phyloP scores from a whole-genome alignment of 2,888 invertebrate genomes.

The Coremacera marginata region DNA sequence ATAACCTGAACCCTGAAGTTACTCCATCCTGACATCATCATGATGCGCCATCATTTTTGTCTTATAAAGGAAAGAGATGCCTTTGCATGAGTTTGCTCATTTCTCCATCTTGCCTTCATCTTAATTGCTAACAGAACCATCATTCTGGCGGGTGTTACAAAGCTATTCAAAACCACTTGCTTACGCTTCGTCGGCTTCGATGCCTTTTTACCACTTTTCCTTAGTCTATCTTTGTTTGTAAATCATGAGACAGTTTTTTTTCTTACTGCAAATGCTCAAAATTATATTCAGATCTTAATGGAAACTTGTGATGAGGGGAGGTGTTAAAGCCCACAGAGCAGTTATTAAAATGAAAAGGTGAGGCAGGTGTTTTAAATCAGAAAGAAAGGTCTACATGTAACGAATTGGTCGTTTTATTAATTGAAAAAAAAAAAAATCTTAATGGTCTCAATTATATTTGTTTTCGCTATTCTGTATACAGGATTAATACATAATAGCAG shows the following conservation, averaged over 20 bases:
- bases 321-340: background rate
- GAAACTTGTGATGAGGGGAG: background rate
- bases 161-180: conserved; percentile 50
- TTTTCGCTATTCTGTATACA: no score
- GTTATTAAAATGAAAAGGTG: no score
- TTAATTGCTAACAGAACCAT: conserved; percentile 34
- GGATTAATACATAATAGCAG: no score
- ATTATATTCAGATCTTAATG: background rate
- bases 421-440: no score
- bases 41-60: background rate
- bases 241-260: conserved; percentile 17
- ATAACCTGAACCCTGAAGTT: background rate
- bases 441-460: no score
- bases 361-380: no score
- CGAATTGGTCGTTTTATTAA: no score
- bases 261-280: background rate
- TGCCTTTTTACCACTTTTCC: conserved; percentile 47
- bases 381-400: no score
- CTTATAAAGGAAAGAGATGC: background rate
- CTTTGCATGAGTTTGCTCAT: background rate
- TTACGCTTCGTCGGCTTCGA: conserved; percentile 48
- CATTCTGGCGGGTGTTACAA: conserved; percentile 49
- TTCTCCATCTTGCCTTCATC: conserved; percentile 38
- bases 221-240: background rate
- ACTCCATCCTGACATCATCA: background rate